Evolutionary conservation across 2,113 vertebrate genomes (phyloP).

Genomic region (Actenoides lindsayi): DNA sequence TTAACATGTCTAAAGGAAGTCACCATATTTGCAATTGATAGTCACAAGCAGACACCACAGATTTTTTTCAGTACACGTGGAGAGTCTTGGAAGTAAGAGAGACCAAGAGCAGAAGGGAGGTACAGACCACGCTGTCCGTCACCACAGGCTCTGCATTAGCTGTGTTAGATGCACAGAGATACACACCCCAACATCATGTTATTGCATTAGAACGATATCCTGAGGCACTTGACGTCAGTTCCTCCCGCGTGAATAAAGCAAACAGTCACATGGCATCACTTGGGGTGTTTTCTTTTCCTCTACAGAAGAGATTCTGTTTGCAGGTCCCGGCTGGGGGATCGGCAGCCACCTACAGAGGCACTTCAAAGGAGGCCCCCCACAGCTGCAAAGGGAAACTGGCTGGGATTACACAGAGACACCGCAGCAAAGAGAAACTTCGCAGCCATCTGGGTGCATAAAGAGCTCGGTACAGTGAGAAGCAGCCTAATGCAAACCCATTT

Average conservation of each 20-base stretch:
- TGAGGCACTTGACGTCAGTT: slow-evolving; percentile 51
- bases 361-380: slow-evolving; percentile 66
- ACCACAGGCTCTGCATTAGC: fast-evolving
- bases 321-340: not conserved
- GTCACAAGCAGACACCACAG: not conserved
- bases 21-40: fast-evolving
- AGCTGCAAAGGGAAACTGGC: slow-evolving; percentile 56
- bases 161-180: not conserved
- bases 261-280: slow-evolving; percentile 34
- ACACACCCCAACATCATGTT: not conserved
- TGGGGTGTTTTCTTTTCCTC: slow-evolving; percentile 28
- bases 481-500: slow-evolving; percentile 8
- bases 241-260: slow-evolving; percentile 14
- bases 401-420: slow-evolving; percentile 50
- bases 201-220: slow-evolving; percentile 15
- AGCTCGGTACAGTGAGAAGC: slow-evolving; percentile 29
- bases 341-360: slow-evolving; percentile 43
- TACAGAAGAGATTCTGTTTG: slow-evolving; percentile 39
- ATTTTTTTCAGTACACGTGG: not conserved
- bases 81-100: not conserved
- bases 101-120: not conserved
- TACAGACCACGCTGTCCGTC: not conserved
- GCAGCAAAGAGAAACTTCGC: not conserved
- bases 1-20: not conserved
- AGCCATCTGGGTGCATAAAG: slow-evolving; percentile 58